Evolutionary conservation across 2,797 vertebrate species (phyloP).

Genomic region (Chaenodraco wilsoni): DNA sequence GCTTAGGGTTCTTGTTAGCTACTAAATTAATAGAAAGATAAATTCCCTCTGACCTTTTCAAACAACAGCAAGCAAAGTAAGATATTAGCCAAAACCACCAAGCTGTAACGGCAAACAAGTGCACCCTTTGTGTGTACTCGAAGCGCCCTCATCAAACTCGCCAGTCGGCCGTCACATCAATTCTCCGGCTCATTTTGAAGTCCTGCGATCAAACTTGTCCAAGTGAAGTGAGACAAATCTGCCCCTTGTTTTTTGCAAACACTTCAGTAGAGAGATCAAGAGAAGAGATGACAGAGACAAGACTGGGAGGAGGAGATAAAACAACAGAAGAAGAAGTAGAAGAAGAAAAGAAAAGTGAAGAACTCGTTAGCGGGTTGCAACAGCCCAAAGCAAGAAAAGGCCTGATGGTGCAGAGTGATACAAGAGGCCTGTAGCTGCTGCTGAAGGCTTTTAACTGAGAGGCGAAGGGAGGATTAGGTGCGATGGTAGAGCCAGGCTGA

Average conservation of each 20-base stretch:
- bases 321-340: neutral
- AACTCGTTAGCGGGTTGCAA: slow-evolving; percentile 48
- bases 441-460: slow-evolving; percentile 45
- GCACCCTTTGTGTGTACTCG: slow-evolving; percentile 4
- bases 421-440: slow-evolving; percentile 43
- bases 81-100: neutral
- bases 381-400: slow-evolving; percentile 39
- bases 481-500: slow-evolving; percentile 29
- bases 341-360: slow-evolving; percentile 55
- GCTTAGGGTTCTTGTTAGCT: neutral
- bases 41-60: slow-evolving; percentile 12
- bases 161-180: neutral
- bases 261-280: slow-evolving; percentile 36
- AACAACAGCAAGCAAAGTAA: neutral
- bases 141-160: slow-evolving; percentile 10
- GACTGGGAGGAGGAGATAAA: too few species aligned
- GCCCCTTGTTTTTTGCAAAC: slow-evolving; percentile 48
- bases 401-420: slow-evolving; percentile 39
- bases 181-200: slow-evolving; percentile 18
- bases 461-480: slow-evolving; percentile 8
- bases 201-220: slow-evolving; percentile 20
- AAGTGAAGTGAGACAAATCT: slow-evolving; percentile 34
- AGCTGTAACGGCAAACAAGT: neutral
- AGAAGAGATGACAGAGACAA: slow-evolving; percentile 48
- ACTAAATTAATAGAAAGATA: neutral